These are phyloP conservation scores for Peromyscus melanophrys DNA, from an alignment of 2,797 vertebrate genomes.

Conservation along the genomic window DNA sequence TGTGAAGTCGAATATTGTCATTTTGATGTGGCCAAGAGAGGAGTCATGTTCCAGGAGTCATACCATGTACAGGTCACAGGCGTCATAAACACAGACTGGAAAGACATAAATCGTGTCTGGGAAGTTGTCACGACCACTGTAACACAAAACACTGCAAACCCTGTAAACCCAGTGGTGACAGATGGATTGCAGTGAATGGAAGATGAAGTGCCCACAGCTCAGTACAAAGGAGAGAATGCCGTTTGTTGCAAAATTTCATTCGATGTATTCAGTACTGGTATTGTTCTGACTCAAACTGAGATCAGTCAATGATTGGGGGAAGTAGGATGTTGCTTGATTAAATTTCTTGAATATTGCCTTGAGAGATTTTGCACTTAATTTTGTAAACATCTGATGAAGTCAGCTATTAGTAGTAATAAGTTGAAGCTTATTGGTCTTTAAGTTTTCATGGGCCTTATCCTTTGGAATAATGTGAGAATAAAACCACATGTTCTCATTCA, in stretches of 20 bases:
- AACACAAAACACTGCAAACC: not conserved
- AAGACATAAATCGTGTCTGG: not conserved
- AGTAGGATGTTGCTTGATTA: not conserved
- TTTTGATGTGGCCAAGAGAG: not conserved
- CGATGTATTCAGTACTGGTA: not conserved
- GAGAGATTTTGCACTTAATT: conserved; percentile 42
- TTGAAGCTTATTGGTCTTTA: not conserved
- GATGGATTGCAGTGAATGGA: not conserved
- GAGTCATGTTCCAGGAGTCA: not conserved
- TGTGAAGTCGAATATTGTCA: not conserved
- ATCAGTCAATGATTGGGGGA: not conserved
- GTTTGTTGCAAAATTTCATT: conserved; percentile 25
- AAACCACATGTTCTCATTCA: conserved; percentile 17
- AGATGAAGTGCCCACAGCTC: not conserved
- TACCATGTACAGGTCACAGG: not conserved
- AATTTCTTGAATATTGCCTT: not conserved
- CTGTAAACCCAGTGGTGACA: not conserved
- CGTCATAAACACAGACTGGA: not conserved
- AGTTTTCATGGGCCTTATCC: not conserved
- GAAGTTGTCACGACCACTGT: not conserved
- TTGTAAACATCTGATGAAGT: conserved; percentile 12
- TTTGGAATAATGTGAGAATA: conserved; percentile 47
- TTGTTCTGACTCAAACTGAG: not conserved
- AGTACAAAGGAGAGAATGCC: not conserved
- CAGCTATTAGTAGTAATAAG: not conserved